Percentiles rank a stretch among this genome's conserved stretches.
phyloP scores from a whole-genome alignment of 2,888 invertebrate genomes.

The Sphaerophoria taeniata region DNA sequence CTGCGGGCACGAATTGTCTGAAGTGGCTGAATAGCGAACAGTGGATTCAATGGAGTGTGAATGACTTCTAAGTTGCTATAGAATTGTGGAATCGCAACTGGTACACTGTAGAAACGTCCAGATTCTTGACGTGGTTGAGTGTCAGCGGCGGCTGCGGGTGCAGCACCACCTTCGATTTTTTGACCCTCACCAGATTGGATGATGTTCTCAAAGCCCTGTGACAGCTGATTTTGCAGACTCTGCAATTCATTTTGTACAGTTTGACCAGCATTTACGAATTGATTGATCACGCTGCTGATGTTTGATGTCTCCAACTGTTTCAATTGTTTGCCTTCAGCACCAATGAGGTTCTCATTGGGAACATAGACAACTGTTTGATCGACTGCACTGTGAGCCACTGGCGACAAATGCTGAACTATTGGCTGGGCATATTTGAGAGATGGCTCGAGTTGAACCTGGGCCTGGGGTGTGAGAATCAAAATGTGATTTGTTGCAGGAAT shows the following conservation, averaged over 20 bases:
- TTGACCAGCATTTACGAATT: slow-evolving; percentile 61
- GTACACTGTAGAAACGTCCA: slow-evolving; percentile 47
- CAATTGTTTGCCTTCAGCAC: slow-evolving; percentile 55
- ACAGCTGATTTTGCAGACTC: slow-evolving; percentile 59
- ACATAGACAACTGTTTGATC: slow-evolving; percentile 81
- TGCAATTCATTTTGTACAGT: slow-evolving; percentile 56
- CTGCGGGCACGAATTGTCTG: slow-evolving; percentile 74
- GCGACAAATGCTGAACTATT: slow-evolving; percentile 79
- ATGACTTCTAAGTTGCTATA: slow-evolving; percentile 77
- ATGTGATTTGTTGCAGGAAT: slow-evolving; percentile 77
- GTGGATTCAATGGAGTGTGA: slow-evolving; percentile 72
- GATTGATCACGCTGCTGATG: slow-evolving; percentile 60
- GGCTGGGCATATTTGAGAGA: slow-evolving; percentile 77
- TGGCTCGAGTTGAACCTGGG: slow-evolving; percentile 81
- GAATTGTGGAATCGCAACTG: slow-evolving; percentile 83
- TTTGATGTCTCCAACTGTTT: slow-evolving; percentile 61
- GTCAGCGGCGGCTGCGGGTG: not conserved
- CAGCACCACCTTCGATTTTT: slow-evolving; percentile 55
- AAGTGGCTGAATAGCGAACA: slow-evolving; percentile 75
- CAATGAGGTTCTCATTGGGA: slow-evolving; percentile 77
- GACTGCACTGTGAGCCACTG: slow-evolving; percentile 79
- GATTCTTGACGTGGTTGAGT: slow-evolving; percentile 82
- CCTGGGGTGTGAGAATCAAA: slow-evolving; percentile 81
- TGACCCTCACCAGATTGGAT: slow-evolving; percentile 67
- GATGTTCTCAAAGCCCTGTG: slow-evolving; percentile 58